Conservation (phyloP, 1,140 invertebrate species). For the Dendroctonus valens region DNA sequence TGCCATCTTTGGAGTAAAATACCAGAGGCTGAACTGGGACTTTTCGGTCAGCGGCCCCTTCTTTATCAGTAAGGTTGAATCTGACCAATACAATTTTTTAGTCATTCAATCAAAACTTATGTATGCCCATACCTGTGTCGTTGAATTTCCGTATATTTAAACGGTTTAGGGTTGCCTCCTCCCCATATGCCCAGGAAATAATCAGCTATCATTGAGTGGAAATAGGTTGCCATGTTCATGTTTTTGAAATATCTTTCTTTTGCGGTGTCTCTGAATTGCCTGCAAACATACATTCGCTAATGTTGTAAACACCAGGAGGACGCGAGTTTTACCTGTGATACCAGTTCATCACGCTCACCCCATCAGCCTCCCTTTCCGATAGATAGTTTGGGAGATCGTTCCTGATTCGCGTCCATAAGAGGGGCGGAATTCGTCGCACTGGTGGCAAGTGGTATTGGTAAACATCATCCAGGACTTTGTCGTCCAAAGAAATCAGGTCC, state of each 20-base stretch:
- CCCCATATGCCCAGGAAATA: conserved; percentile 97
- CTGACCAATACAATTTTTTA: conserved; percentile 38
- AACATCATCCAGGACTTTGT: conserved; percentile 92
- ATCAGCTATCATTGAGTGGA: conserved; percentile 96
- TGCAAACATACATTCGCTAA: conserved; percentile 42
- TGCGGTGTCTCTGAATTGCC: conserved; percentile 92
- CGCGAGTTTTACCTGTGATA: conserved; percentile 63
- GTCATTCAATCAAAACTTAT: not conserved
- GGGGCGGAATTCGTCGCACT: conserved; percentile 88
- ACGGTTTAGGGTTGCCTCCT: conserved; percentile 90
- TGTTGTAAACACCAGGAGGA: too few relatives aligned
- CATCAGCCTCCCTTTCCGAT: conserved; percentile 94
- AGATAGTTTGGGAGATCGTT: conserved; percentile 95
- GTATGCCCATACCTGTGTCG: conserved; percentile 65
- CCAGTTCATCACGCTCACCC: conserved; percentile 97
- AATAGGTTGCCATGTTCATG: conserved; percentile 93
- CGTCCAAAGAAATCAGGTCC: conserved; percentile 91
- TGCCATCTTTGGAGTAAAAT: conserved; percentile 86
- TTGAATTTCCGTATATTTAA: conserved; percentile 96
- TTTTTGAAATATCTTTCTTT: conserved; percentile 96
- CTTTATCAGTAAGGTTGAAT: conserved; percentile 84
- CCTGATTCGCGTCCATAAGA: conserved; percentile 93
- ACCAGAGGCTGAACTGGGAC: conserved; percentile 94
- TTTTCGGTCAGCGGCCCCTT: conserved; percentile 92
- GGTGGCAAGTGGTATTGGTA: conserved; percentile 98